Base-by-base conservation (phyloP, 2,113 vertebrate species). In the Butorides virescens region DNA sequence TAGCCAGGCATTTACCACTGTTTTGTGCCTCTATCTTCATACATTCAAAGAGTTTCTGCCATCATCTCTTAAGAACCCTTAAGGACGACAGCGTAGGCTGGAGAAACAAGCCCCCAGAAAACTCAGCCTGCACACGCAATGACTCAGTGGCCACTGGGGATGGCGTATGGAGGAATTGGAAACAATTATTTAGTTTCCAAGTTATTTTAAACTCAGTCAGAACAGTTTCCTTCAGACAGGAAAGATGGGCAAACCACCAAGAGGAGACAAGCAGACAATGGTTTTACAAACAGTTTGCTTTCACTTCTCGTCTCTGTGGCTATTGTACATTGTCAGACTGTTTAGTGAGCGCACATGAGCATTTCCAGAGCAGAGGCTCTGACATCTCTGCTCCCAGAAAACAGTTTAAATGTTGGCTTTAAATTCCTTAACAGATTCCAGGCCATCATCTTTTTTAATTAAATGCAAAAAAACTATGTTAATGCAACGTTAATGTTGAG, bases 361-460 rank as follows among this genome's bases (percentile, higher is more conserved):
- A 2, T 88, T 95, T 88, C 91, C 80, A 97, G 96, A 97, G 96
- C 96, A 98, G 92, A 94, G 94, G 95, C 86, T 96, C 88, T 97
- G 93, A 96, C 96, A 97, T 96, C 93, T 97, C 94, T 96, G 92
- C 83, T 95, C 96, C 96, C 95, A 95, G 95, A 63, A 97, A 97
- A 95, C 91, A 95, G 91, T 95, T 95, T 95, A 97, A 98, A 97
- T 97, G 96, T 97, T 98, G 97, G 97, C 97, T 98, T 97, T 96
- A 97, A 98, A 98, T 97, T 96, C 93, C 97, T 98, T 95, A 97
- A 97, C 97, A 98, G 97, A 98, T 98, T 98, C 97, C 95, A 96
- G 95, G 94, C 97, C 97, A 97, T 98, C 97, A 97, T 97, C 94
- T 96, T 97, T 97, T 97, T 98, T 98, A 98, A 98, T 98, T 98